phyloP scores from a whole-genome alignment of 2,113 vertebrate genomes.

The Euleptes europaea region DNA sequence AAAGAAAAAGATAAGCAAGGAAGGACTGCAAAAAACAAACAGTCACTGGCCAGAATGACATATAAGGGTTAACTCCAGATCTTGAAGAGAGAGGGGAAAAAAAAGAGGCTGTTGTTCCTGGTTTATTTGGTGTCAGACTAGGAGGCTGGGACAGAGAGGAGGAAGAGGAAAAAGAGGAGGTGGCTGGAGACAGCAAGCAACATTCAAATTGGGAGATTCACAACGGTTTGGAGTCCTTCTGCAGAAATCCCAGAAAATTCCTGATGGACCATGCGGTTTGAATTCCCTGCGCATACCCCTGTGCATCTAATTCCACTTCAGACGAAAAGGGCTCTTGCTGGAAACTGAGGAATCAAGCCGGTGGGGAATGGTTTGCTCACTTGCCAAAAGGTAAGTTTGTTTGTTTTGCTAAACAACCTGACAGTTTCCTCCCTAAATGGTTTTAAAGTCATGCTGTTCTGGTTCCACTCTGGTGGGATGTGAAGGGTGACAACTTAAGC shows the following conservation, averaged over 20 bases:
- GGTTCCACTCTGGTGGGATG: too few species aligned
- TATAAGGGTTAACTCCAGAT: conserved; percentile 52
- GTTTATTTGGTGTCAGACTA: neutral
- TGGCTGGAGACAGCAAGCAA: neutral
- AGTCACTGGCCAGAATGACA: neutral
- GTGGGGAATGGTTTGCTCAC: neutral
- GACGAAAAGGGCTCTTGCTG: too few species aligned
- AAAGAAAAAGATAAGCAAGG: neutral
- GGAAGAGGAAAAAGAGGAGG: neutral
- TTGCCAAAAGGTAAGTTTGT: neutral
- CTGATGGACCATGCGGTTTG: neutral
- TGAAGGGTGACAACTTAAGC: neutral
- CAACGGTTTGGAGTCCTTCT: neutral
- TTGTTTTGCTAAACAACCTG: neutral
- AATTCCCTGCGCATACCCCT: neutral
- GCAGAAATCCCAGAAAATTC: conserved; percentile 1
- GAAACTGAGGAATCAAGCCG: neutral
- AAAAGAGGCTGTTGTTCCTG: neutral
- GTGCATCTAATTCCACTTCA: neutral
- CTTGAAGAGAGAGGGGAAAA: neutral
- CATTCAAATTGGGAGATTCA: neutral
- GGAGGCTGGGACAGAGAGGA: neutral
- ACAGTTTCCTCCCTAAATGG: too few species aligned
- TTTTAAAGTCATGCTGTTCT: neutral
- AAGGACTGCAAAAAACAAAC: neutral